Conservation (phyloP, 2,888 invertebrate genomes). For the Scelioninae gen. 2 region DNA sequence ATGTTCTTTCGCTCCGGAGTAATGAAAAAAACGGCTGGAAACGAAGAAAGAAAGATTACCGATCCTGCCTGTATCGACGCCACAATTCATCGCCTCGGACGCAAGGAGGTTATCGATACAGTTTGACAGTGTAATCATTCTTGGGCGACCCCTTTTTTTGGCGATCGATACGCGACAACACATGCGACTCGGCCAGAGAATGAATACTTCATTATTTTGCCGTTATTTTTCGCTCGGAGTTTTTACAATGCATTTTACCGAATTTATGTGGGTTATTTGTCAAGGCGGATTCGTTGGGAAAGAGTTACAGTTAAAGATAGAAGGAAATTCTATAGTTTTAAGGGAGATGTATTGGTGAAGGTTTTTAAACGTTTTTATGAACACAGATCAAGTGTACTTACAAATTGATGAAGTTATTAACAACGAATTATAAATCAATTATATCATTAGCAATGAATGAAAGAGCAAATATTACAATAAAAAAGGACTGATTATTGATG, state of each 20-base stretch:
- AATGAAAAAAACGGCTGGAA: slow-evolving; percentile 10
- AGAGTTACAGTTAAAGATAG: slow-evolving; percentile 5
- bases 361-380: too few relatives aligned
- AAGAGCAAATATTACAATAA: too few relatives aligned
- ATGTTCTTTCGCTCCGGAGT: slow-evolving; percentile 16
- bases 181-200: slow-evolving; percentile 24
- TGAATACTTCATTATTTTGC: slow-evolving; percentile 50
- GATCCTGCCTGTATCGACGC: slow-evolving; percentile 4
- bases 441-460: too few relatives aligned
- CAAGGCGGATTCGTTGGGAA: slow-evolving; percentile 15
- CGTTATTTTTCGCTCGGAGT: slow-evolving; percentile 36
- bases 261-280: slow-evolving; percentile 49
- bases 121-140: slow-evolving; percentile 50
- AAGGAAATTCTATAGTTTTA: too few relatives aligned
- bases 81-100: slow-evolving; percentile 40
- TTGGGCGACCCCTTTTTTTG: slow-evolving; percentile 29
- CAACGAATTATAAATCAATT: too few relatives aligned
- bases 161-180: slow-evolving; percentile 39
- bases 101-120: slow-evolving; percentile 46
- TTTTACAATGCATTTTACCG: slow-evolving; percentile 38
- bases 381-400: too few relatives aligned
- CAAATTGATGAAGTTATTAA: too few relatives aligned
- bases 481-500: too few relatives aligned
- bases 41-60: neutral
- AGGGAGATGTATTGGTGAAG: too few relatives aligned